These are phyloP conservation scores for Eumaeus atala DNA, from an alignment of 1,140 invertebrate genomes.

Conservation along the genomic window DNA sequence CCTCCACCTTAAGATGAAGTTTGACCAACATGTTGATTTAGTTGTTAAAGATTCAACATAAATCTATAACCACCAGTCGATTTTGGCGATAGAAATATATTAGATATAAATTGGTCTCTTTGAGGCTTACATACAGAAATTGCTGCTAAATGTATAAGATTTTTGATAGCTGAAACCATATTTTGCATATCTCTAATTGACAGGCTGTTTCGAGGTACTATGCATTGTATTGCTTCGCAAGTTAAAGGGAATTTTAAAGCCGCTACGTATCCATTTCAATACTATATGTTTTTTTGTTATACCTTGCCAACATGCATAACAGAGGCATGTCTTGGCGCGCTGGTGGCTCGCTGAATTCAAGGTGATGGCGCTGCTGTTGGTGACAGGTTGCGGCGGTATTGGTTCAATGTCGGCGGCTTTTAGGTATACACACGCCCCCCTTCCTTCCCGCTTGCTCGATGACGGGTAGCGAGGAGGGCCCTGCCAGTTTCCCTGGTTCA, in stretches of 20 bases:
- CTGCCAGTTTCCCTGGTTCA: slow-evolving; percentile 28
- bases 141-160: slow-evolving; percentile 20
- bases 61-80: slow-evolving; percentile 21
- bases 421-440: slow-evolving; percentile 23
- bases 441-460: slow-evolving; percentile 23
- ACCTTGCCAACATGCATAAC: slow-evolving; percentile 30
- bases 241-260: slow-evolving; percentile 24
- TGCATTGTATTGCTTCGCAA: background rate
- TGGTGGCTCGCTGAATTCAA: background rate
- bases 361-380: background rate
- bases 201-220: slow-evolving; percentile 19
- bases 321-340: slow-evolving; percentile 14
- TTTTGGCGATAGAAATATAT: slow-evolving; percentile 25
- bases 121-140: slow-evolving; percentile 14
- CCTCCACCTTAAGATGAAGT: slow-evolving; percentile 23
- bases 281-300: slow-evolving; percentile 24
- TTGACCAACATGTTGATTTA: slow-evolving; percentile 15
- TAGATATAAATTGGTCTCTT: slow-evolving; percentile 27
- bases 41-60: slow-evolving; percentile 17
- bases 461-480: slow-evolving; percentile 26
- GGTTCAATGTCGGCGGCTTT: slow-evolving; percentile 3
- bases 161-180: slow-evolving; percentile 18
- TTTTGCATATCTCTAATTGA: slow-evolving; percentile 16
- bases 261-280: slow-evolving; percentile 28
- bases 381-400: background rate